These are phyloP conservation scores for Aelia acuminata DNA, from an alignment of 2,888 invertebrate genomes.

Conservation along the genomic window DNA sequence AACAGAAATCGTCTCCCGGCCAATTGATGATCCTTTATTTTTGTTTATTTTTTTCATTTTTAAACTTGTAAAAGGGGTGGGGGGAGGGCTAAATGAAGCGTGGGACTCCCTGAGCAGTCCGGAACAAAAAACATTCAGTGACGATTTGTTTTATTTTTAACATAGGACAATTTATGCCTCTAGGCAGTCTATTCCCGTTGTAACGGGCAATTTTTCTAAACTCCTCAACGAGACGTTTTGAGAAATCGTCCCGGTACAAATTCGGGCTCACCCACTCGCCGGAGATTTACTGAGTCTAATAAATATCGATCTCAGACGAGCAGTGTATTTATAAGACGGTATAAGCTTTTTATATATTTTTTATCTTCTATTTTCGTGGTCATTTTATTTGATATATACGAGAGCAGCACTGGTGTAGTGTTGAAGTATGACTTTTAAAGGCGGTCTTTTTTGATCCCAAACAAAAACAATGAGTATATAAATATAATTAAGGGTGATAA, in stretches of 20 bases:
- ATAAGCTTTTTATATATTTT: not conserved
- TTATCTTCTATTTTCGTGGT: not conserved
- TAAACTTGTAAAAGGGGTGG: not conserved
- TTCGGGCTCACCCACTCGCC: conserved; percentile 6
- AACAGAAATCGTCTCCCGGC: conserved; percentile 27
- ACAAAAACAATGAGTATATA: not conserved
- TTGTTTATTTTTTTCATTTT: not conserved
- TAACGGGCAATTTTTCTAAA: conserved; percentile 24
- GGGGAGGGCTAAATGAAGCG: conserved; percentile 1
- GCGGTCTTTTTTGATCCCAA: not conserved
- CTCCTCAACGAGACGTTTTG: conserved; percentile 1
- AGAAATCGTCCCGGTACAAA: conserved; percentile 17
- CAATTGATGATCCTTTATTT: conserved; percentile 31
- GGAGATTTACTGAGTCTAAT: not conserved
- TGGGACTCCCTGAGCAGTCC: conserved; percentile 14
- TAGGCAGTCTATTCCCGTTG: not conserved
- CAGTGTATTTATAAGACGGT: conserved; percentile 26
- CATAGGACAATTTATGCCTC: conserved; percentile 25
- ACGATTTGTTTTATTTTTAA: conserved; percentile 58
- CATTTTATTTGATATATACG: not conserved
- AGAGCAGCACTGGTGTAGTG: not conserved
- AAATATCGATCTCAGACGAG: not conserved
- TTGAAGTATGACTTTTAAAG: not conserved
- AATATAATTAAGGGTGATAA: too few species aligned
- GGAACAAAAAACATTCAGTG: conserved; percentile 52